Base-by-base conservation (phyloP, 1,140 invertebrate species). In the Leptopilina boulardi region DNA sequence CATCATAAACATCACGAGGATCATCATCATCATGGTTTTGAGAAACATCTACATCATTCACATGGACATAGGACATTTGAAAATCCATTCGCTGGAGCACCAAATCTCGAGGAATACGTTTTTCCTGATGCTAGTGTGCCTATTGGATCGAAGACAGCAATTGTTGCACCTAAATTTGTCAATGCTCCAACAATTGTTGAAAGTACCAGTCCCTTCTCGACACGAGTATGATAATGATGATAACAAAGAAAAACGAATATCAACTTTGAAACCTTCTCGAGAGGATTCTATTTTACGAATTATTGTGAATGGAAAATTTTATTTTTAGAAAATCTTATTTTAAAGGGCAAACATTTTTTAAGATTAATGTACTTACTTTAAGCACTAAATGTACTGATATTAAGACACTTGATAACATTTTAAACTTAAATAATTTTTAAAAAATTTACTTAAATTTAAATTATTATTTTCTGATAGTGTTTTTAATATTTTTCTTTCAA, bases 31-130 rank as follows among this genome's bases (percentile, higher is more conserved):
- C 59, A 66, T 23, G 23, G 4, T 6, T 66, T 66, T n/a, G 59
- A 66, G 11, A 66, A 66, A 30, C 23, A 66, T n/a, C 21, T 59
- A 21, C 56, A 84, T 1, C 87, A 89, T 79, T 81, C 86, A 6
- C 85, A 87, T 21, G 82, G 59, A 1, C 85, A 87, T 41, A 44
- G 85, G 41, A 71, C 59, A 5, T 83, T 82, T 1, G 85, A 76
- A 0, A 80, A 87, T 66, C 78, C 82, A 3, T 89, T 89, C 15
- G 85, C 74, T 0, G 86, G 81, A 0, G 84, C 86, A 0, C 81
- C 87, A 70, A 79, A 77, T 13, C 83, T 84, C 41, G 88, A 87
- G 51, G 87, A 89, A 26, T 89, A 84, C 54, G 77, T 79, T 6
- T 86, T 87, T 19, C 85, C 89, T 0, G 85, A 84, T 19, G 84